These are phyloP conservation scores for Melanotaenia parkinsoni DNA, from an alignment of 2,797 vertebrate genomes.

Conservation along the genomic window DNA sequence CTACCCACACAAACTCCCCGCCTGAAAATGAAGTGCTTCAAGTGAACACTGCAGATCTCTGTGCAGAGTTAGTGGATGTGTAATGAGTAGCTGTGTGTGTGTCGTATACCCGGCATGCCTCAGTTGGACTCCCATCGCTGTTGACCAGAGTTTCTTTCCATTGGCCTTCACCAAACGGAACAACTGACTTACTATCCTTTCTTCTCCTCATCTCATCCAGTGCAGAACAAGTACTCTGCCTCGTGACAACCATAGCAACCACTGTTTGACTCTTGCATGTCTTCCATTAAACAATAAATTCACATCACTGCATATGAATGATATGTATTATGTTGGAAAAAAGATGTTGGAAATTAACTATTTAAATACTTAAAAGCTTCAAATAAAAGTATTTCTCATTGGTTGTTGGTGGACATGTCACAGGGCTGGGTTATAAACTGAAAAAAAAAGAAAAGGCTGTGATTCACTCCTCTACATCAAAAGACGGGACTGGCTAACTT, in stretches of 20 bases:
- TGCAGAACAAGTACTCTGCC: conserved; percentile 48
- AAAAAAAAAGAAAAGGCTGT: background rate
- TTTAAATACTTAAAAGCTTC: background rate
- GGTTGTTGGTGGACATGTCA: background rate
- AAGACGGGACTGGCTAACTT: conserved; percentile 23
- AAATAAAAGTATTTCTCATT: conserved; percentile 5
- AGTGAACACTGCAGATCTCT: conserved; percentile 41
- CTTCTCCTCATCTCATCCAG: conserved; percentile 63
- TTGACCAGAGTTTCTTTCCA: conserved; percentile 77
- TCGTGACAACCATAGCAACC: conserved; percentile 60
- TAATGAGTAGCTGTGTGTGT: conserved; percentile 44
- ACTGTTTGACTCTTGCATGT: conserved; percentile 51
- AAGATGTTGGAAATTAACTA: background rate
- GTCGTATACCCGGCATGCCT: conserved; percentile 65
- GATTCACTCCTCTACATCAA: conserved; percentile 39
- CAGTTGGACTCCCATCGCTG: conserved; percentile 66
- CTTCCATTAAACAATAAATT: conserved; percentile 64
- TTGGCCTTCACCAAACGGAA: conserved; percentile 77
- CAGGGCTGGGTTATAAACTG: background rate
- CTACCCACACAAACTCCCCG: background rate
- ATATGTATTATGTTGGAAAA: conserved; percentile 26
- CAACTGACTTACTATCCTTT: conserved; percentile 74
- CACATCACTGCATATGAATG: conserved; percentile 15
- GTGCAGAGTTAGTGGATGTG: conserved; percentile 36
- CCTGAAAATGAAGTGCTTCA: conserved; percentile 34